Base-by-base conservation (phyloP, 2,888 invertebrate genomes). In the Dyspetes luteomarginatus region DNA sequence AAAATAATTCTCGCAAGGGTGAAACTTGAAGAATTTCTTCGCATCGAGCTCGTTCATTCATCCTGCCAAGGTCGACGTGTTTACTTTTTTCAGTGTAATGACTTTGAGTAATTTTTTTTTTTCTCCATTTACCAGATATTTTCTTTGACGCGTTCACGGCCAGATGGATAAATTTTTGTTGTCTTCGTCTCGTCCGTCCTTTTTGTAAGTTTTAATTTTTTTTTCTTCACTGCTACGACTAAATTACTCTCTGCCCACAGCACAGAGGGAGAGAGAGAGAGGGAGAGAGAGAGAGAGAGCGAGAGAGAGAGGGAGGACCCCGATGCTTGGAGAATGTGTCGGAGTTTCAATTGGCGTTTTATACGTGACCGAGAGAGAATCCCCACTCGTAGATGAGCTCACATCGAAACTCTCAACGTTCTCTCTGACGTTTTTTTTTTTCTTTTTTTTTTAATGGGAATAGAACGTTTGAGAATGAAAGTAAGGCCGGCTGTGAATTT, bases 41-140 rank as follows among this genome's bases (percentile, higher is more conserved):
- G 22, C 4, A 15, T 2, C 45, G n/a, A n/a, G n/a, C n/a, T n/a
- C n/a, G 19, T 36, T 22, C 60, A 1, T 56, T 43, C 60, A 22
- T 22, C n/a, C 4, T 9, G 12, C 50, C 80, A 82, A 82, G 80
- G 82, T 80, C 77, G 52, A 77, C 82, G 43, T 80, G 80, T 82
- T 77, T n/a, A n/a, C n/a, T n/a, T n/a, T n/a, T 82, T 65, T 72
- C 48, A 22, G 71, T 50, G 55, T 60, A 69, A 62, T 67, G 30
- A 77, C 56, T 55, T 68, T 76, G 52, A 45, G 17, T 36, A 4
- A 58, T 50, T 26, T 56, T 73, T 74, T 52, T 76, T 71, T 41
- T 28, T 24, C 28, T 15, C 3, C 0, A 30, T 48, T 52, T n/a
- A 41, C 17, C 41, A 55, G 67, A 78, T 78, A 73, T 43, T 48